A percentile compares a stretch with the other conserved stretches of the same genome.
Conservation (phyloP, 2,888 invertebrate species). For the Mesochorus sp. region DNA sequence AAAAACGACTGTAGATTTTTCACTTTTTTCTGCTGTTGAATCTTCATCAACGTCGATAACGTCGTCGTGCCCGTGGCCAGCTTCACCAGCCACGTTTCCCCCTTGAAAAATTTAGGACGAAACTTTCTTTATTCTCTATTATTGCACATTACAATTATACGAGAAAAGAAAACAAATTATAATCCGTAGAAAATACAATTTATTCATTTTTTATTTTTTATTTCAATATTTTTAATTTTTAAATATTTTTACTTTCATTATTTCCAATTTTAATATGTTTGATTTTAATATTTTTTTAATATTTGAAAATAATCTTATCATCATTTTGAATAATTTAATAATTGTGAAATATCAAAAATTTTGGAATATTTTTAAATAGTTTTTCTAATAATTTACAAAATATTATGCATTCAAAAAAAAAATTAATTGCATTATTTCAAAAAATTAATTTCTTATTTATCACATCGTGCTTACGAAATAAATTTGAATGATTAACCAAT, state of each 20-base stretch:
- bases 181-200: too few species aligned
- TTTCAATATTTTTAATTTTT: too few species aligned
- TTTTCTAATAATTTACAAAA: background rate
- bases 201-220: background rate
- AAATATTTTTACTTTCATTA: too few species aligned
- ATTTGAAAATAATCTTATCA: too few species aligned
- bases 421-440: background rate
- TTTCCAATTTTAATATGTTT: too few species aligned
- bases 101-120: conserved; percentile 49
- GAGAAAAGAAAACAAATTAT: background rate
- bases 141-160: background rate
- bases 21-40: conserved; percentile 21
- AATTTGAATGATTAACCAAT: background rate
- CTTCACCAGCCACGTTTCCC: conserved; percentile 46
- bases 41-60: conserved; percentile 1
- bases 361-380: background rate
- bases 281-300: too few species aligned
- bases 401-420: too few species aligned
- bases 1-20: conserved; percentile 4
- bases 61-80: conserved; percentile 5
- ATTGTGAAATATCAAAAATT: too few species aligned
- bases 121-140: background rate
- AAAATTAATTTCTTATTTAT: background rate
- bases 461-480: background rate
- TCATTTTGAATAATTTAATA: too few species aligned